phyloP scores from a whole-genome alignment of 1,140 invertebrate genomes.

The Thereuonema tuberculata region DNA sequence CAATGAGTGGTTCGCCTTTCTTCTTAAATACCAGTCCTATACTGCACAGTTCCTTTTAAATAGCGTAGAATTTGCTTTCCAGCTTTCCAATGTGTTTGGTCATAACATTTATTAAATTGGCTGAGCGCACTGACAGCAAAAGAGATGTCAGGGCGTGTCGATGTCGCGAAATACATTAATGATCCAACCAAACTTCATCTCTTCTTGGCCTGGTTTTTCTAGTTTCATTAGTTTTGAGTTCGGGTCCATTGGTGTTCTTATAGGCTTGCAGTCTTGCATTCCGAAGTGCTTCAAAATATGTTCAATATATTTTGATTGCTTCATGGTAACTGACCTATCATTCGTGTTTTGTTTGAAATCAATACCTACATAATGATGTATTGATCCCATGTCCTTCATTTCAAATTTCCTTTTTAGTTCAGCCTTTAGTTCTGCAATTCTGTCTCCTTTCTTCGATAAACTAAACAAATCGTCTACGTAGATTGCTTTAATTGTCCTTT shows the following conservation, averaged over 20 bases:
- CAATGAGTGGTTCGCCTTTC: neutral
- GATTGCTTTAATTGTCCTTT: slow-evolving; percentile 5
- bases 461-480: slow-evolving; percentile 16
- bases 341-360: neutral
- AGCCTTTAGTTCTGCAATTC: neutral
- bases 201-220: neutral
- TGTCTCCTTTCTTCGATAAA: neutral
- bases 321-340: neutral
- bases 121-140: slow-evolving; percentile 32
- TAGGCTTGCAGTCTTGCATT: neutral
- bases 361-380: slow-evolving; percentile 9
- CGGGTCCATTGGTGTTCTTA: neutral
- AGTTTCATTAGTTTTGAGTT: neutral
- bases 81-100: slow-evolving; percentile 27
- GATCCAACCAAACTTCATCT: slow-evolving; percentile 21
- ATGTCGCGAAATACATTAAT: slow-evolving; percentile 32
- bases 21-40: slow-evolving; percentile 14
- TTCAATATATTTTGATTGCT: slow-evolving; percentile 24
- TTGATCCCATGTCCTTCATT: slow-evolving; percentile 11
- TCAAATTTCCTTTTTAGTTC: slow-evolving; percentile 2
- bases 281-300: neutral
- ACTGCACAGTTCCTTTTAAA: slow-evolving; percentile 29
- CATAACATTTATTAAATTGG: slow-evolving; percentile 31
- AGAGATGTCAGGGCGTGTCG: slow-evolving; percentile 34
- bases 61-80: slow-evolving; percentile 34